A percentile compares a stretch with the other conserved stretches of the same genome.
Evolutionary conservation across 2,888 invertebrate genomes (phyloP).

Genomic region (Xestia xanthographa): DNA sequence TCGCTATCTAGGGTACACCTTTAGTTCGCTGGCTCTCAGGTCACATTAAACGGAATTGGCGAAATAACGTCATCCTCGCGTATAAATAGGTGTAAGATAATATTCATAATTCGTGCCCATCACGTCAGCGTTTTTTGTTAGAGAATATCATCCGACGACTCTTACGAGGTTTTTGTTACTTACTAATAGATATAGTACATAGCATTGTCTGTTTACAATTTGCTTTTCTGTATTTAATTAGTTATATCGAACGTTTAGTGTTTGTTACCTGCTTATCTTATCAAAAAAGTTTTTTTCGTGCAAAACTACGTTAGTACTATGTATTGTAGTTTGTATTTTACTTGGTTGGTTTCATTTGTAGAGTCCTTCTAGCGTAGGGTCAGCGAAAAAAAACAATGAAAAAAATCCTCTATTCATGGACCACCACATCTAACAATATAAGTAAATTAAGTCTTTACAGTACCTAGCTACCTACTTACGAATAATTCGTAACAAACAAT

Average conservation of each 20-base stretch:
- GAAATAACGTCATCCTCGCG: conserved; percentile 39
- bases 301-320: neutral
- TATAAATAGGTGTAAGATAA: conserved; percentile 25
- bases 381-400: neutral
- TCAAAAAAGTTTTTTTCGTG: conserved; percentile 25
- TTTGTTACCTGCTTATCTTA: conserved; percentile 48
- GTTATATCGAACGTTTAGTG: conserved; percentile 19
- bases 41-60: conserved; percentile 36
- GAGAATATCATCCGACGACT: neutral
- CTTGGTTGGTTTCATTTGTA: neutral
- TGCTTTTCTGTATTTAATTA: conserved; percentile 37
- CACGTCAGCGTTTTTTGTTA: conserved; percentile 35
- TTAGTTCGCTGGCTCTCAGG: conserved; percentile 43
- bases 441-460: neutral
- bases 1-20: conserved; percentile 8
- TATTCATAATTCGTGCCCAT: conserved; percentile 3
- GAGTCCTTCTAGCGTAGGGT: neutral
- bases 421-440: neutral
- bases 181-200: conserved; percentile 9
- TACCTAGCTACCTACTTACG: too few relatives aligned
- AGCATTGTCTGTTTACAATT: conserved; percentile 27
- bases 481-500: neutral
- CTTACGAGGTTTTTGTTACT: conserved; percentile 18
- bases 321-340: neutral
- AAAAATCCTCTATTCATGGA: neutral